Base-by-base conservation (phyloP, 2,888 invertebrate species). In the Coremacera marginata region DNA sequence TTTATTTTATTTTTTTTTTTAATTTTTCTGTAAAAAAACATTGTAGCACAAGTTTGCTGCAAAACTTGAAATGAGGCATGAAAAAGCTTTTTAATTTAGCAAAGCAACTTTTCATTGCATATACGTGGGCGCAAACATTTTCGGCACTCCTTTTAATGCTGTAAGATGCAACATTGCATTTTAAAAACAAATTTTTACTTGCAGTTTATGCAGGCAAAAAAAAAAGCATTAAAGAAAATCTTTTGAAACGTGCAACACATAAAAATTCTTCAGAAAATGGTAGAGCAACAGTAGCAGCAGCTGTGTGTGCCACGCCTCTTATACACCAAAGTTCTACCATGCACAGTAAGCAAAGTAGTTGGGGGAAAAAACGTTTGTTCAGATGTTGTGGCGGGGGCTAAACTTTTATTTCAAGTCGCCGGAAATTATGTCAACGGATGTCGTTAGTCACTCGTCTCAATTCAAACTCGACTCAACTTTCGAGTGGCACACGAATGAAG, bases 401-500 rank as follows among this genome's bases (percentile, higher is more conserved):
- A 70, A 71, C 65, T 73, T 72, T 72, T 44, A 49, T 77, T 57
- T 72, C 67, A 72, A 72, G 70, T 70, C 60, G 51, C 44, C 71
- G 71, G 65, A 78, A 75, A 71, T 75, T 51, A 75, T 75, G 78
- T 70, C 77, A 44, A 62, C 75, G 78, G 75, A 78, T 78, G 75
- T 75, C 75, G 71, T 75, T 74, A 77, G 37, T 74, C 74, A 74
- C 71, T 63, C 70, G 63, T 22, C 68, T 68, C 68, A 68, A 68
- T 62, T 60, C 19, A 51, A 52, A 72, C 67, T 65, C 67, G 14
- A 27, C 49, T 67, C 52, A 75, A 75, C 60, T 73, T 73, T 63
- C 63, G 34, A 63, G 27, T 51, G 65, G 27, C 44, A 44, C 44
- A 44, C 44, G 44, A 44, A 44, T 44, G 14, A 44, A 44, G 44